These are phyloP conservation scores for Microcebus ravelobensis DNA, from an alignment of 2,113 vertebrate species.

Conservation along the genomic window DNA sequence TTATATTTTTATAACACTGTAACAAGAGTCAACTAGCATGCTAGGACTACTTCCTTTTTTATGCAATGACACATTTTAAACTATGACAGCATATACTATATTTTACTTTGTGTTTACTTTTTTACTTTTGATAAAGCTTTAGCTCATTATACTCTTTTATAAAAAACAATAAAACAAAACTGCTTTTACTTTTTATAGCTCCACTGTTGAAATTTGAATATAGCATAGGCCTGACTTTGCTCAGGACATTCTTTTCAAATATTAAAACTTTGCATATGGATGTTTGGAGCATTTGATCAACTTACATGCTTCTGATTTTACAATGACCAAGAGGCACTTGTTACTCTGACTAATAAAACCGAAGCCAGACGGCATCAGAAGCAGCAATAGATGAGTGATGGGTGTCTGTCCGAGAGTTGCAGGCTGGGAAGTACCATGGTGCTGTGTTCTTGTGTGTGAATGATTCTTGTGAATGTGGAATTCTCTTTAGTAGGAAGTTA, in stretches of 20 bases:
- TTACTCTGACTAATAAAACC: background rate
- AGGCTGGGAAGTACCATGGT: fast-evolving
- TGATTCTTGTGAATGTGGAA: background rate
- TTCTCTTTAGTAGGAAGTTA: background rate
- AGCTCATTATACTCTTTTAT: background rate
- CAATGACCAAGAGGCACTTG: background rate
- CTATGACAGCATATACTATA: too few species aligned
- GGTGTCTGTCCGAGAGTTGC: background rate
- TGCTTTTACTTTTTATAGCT: background rate
- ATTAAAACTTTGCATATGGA: background rate
- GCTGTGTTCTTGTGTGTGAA: background rate
- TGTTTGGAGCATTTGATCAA: background rate
- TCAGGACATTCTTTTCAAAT: background rate
- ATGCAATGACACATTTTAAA: background rate
- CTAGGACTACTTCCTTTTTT: background rate
- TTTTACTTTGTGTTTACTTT: background rate
- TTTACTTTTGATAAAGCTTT: background rate
- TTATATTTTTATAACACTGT: background rate
- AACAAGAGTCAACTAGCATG: background rate
- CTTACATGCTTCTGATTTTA: background rate
- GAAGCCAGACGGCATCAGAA: background rate
- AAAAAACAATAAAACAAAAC: background rate
- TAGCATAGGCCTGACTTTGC: background rate
- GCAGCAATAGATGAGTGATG: background rate
- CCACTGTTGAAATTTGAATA: background rate